Evolutionary conservation across 2,888 invertebrate species (phyloP), one percentile per base, ranked within the genome.

Genomic region (Eupithecia insigniata): DNA sequence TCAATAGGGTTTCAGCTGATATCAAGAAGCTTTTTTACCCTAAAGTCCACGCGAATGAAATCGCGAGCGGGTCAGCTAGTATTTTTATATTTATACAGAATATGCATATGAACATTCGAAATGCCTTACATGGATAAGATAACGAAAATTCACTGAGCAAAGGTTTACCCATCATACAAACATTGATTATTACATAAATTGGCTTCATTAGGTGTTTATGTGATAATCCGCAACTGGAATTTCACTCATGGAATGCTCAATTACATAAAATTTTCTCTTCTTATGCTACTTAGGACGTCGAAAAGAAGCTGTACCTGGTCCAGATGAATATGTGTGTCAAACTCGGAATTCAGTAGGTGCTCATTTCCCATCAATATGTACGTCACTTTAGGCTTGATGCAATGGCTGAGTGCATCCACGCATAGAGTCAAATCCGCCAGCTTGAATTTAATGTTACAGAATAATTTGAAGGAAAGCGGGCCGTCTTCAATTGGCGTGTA

Each of bases 401-500:
- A 92, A 77, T 92, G 90, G 74, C 95, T 95, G 26, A 90, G 89
- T 5, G 95, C 93, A 55, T 92, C 93, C 1, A 96, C 92, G 70
- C 92, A 92, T 58, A 96, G 80, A 5, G 89, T 89, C 64, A 96
- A 81, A 55, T 92, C 92, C 73, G 92, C 92, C 36, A 91, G 94
- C 86, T 95, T 87, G 81, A 92, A 93, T 70, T 94, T 92, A 0
- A 96, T 84, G 26, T 84, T 84, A 82, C 95, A 96, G 81, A 94
- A 95, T 81, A 96, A 87, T 79, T 92, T 93, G 81, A 95, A 96
- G 12, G 92, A 91, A 26, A 93, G 81, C 36, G 95, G 94, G 0
- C 96, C 96, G 61, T 94, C 90, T 78, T 91, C 86, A 64, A 92
- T 91, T 1, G 96, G 95, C 32, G 94, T 92, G 81, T 95, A 95